Base-by-base conservation (phyloP, 2,113 vertebrate genomes). In the Crypturellus undulatus region DNA sequence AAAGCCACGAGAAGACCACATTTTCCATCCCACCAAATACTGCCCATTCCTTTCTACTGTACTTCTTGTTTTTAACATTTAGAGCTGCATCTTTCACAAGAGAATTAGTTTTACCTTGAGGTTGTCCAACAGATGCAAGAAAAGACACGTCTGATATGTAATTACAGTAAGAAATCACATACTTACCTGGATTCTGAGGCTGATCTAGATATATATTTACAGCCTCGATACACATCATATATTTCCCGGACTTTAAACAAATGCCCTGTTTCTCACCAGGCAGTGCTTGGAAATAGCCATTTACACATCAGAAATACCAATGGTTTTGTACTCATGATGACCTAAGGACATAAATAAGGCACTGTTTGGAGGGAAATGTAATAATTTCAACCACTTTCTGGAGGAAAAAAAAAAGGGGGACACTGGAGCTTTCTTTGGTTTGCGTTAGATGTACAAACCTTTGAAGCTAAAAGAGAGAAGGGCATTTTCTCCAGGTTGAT, bases 211-310 rank as follows among this genome's bases (percentile, higher is more conserved):
- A 5, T 4, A 0, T 8, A 68, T 76, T 68, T 64, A 59, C 9
- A 84, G 25, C 5, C 28, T 64, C 36, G 22, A 5, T 13, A n/a
- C 2, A 1, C 6, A 3, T 21, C 0, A 0, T 20, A 15, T 12
- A 20, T 43, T 43, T 24, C 34, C 12, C 28, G 79, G 32, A 28
- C 63, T 76, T 87, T 2, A 56, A 76, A 64, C 40, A 69, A 72
- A 79, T 9, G 12, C 3, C 22, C 12, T 8, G 8, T 26, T 77
- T 58, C n/a, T 77, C 56, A 30, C 18, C 17, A 10, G 26, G 25
- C 30, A 43, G 45, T 26, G 26, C 38, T 80, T 73, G 21, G 15
- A 51, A 59, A 32, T 6, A 36, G 26, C 20, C 45, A 36, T 6
- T 21, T 3, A 49, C 15, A 25, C 1, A 34, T 36, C 13, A 52